Conservation (phyloP, 2,113 vertebrate species). For the Colaptes auratus region DNA sequence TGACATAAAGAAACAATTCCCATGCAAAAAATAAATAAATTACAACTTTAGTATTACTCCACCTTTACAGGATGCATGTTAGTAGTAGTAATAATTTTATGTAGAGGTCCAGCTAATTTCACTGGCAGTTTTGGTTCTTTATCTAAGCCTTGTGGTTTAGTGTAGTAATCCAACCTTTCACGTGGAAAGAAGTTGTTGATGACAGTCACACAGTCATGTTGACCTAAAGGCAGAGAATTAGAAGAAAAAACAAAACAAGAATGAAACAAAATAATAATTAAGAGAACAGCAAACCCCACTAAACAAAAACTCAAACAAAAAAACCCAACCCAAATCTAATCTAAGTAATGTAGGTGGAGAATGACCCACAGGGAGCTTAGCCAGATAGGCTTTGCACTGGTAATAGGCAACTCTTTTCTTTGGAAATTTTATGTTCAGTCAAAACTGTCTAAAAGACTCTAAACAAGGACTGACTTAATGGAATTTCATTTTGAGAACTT, state of each 20-base stretch:
- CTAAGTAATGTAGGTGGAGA: not conserved
- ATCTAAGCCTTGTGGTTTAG: conserved; percentile 92
- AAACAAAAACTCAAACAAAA: not conserved
- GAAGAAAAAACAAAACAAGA: not conserved
- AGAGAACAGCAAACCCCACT: not conserved
- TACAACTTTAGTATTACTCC: not conserved
- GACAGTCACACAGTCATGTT: conserved; percentile 96
- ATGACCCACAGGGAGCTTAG: not conserved
- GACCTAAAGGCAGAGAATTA: conserved; percentile 78
- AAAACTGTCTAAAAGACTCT: not conserved
- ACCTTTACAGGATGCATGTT: conserved; percentile 98
- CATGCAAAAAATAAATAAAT: not conserved
- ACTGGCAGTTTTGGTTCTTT: conserved; percentile 91
- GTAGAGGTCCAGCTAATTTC: conserved; percentile 91
- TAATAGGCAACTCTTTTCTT: not conserved
- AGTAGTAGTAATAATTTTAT: conserved; percentile 96
- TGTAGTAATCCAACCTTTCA: conserved; percentile 93
- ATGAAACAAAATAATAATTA: not conserved
- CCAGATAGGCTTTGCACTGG: not conserved
- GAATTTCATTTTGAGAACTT: not conserved
- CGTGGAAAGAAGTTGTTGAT: conserved; percentile 99
- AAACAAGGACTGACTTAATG: not conserved
- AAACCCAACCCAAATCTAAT: not conserved
- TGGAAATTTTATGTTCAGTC: not conserved
- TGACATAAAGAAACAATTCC: not conserved